A percentile compares a stretch with the other conserved stretches of the same genome.
Evolutionary conservation across 2,113 vertebrate genomes (phyloP).

Genomic region (Cyanoderma ruficeps): DNA sequence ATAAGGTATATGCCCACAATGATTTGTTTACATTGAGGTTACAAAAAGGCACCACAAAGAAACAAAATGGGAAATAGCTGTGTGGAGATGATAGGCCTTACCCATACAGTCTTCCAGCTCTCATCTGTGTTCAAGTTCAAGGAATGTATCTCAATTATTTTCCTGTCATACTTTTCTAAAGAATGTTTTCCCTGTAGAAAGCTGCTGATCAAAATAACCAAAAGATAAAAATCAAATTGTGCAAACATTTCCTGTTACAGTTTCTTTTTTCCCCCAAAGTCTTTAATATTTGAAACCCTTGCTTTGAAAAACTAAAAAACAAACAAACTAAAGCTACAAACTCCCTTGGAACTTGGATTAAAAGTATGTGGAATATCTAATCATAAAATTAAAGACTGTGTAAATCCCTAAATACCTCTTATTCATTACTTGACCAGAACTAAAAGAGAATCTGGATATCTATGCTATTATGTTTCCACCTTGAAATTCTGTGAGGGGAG

Average conservation of each 20-base stretch:
- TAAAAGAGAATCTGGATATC: background rate
- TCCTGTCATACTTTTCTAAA: background rate
- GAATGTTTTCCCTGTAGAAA: slow-evolving; percentile 13
- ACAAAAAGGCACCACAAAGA: background rate
- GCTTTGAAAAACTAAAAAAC: background rate
- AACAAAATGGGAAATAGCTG: background rate
- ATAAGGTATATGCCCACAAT: background rate
- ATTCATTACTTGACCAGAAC: background rate
- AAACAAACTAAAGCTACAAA: background rate
- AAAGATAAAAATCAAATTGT: slow-evolving; percentile 8
- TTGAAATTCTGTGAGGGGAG: background rate
- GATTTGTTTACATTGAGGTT: background rate
- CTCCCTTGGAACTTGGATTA: background rate
- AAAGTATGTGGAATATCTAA: background rate
- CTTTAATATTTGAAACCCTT: background rate
- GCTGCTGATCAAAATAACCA: background rate
- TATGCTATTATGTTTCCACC: background rate
- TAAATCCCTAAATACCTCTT: background rate
- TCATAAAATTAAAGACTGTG: background rate
- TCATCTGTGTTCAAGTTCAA: background rate
- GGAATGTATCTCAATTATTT: background rate
- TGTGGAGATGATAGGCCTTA: background rate
- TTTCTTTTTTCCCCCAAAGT: background rate
- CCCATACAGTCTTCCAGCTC: background rate
- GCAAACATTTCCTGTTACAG: background rate